phyloP scores from a whole-genome alignment of 2,797 vertebrate species.

The Danio jaintianensis region DNA sequence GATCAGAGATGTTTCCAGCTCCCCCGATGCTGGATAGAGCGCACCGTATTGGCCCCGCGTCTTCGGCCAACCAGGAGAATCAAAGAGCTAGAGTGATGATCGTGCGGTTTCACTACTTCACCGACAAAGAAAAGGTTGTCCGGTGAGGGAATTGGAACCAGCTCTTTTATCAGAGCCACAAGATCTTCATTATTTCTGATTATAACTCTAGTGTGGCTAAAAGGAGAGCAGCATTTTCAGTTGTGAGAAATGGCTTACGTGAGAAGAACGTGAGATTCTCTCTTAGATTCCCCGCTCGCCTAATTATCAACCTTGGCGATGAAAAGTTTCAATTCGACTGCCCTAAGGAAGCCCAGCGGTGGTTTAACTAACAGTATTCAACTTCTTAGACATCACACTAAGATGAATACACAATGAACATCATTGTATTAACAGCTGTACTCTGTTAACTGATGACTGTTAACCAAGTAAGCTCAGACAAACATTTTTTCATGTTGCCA shows the following conservation, averaged over 20 bases:
- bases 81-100: too few relatives aligned
- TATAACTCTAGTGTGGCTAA: constrained; percentile 14
- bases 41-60: too few relatives aligned
- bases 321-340: background rate
- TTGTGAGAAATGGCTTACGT: background rate
- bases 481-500: too few relatives aligned
- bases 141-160: background rate
- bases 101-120: background rate
- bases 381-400: too few relatives aligned
- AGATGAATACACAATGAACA: too few relatives aligned
- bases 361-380: background rate
- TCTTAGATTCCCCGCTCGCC: background rate
- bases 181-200: background rate
- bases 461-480: too few relatives aligned
- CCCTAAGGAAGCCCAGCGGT: background rate
- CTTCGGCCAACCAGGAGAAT: too few relatives aligned
- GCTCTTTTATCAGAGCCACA: background rate
- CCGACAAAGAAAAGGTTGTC: background rate
- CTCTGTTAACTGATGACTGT: too few relatives aligned
- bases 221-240: background rate
- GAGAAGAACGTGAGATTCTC: background rate
- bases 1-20: too few relatives aligned
- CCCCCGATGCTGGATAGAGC: too few relatives aligned
- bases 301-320: background rate
- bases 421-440: too few relatives aligned